Evolutionary conservation across 2,888 invertebrate genomes (phyloP).

Genomic region (Nephrotoma flavescens): DNA sequence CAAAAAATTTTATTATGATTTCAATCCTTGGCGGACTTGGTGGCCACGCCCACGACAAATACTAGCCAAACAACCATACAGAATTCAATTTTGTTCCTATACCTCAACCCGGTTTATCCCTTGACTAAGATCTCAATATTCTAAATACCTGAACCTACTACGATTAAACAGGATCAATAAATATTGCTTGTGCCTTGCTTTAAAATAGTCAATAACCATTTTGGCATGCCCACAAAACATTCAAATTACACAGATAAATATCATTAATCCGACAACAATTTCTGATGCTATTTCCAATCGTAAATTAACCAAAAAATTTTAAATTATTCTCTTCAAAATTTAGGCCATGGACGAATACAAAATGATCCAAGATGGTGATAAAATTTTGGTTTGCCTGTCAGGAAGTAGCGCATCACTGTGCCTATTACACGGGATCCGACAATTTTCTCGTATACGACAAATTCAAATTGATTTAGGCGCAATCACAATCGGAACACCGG

Average conservation of each 20-base stretch:
- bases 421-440: constrained; percentile 66
- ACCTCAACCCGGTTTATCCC: too few species aligned
- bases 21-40: too few species aligned
- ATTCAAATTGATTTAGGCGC: constrained; percentile 51
- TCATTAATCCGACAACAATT: too few species aligned
- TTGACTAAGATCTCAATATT: too few species aligned
- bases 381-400: constrained; percentile 70
- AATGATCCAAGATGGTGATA: constrained; percentile 73
- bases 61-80: too few species aligned
- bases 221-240: neutral
- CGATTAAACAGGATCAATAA: neutral
- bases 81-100: too few species aligned
- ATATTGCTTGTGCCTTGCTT: neutral
- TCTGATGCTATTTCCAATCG: neutral
- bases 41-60: too few species aligned
- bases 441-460: constrained; percentile 66
- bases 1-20: too few species aligned
- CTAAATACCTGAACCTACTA: too few species aligned
- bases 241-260: too few species aligned
- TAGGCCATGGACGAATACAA: constrained; percentile 67
- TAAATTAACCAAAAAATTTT: neutral
- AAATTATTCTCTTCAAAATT: constrained; percentile 11
- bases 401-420: constrained; percentile 75
- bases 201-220: neutral
- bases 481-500: constrained; percentile 49